Percentiles rank a stretch among this genome's conserved stretches.
Conservation (phyloP, 2,113 vertebrate genomes). For the Ranitomeya variabilis region DNA sequence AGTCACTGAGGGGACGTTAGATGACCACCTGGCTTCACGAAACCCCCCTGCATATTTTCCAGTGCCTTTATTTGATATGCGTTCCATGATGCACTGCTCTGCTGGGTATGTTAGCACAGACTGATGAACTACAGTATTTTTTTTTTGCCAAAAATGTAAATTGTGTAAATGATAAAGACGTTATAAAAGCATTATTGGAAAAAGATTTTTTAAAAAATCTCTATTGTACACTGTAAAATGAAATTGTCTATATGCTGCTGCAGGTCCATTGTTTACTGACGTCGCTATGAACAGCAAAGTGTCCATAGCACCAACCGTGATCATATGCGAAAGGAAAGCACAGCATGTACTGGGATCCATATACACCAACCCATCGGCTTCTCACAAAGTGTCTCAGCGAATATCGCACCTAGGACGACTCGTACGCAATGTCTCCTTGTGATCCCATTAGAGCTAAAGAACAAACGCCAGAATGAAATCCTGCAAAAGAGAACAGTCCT, state of each 20-base stretch:
- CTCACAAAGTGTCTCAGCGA: conserved; percentile 46
- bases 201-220: not conserved
- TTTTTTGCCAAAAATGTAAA: conserved; percentile 67
- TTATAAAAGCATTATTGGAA: conserved; percentile 64
- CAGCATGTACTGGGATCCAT: conserved; percentile 62
- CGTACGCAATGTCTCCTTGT: not conserved
- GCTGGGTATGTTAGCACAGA: conserved; percentile 57
- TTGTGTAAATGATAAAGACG: conserved; percentile 59
- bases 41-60: conserved; percentile 71
- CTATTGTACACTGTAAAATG: conserved; percentile 29
- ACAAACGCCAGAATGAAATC: not conserved
- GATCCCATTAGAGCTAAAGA: conserved; percentile 53
- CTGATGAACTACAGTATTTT: conserved; percentile 56
- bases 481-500: conserved; percentile 21
- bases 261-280: conserved; percentile 34
- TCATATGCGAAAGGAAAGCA: conserved; percentile 53
- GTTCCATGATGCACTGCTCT: conserved; percentile 66
- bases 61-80: conserved; percentile 76
- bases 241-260: conserved; percentile 40
- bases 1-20: conserved; percentile 65
- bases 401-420: conserved; percentile 41
- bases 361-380: conserved; percentile 26
- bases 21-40: conserved; percentile 63
- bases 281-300: conserved; percentile 13
- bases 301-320: conserved; percentile 43